phyloP scores from a whole-genome alignment of 1,140 invertebrate genomes.

The Drosophila miranda region DNA sequence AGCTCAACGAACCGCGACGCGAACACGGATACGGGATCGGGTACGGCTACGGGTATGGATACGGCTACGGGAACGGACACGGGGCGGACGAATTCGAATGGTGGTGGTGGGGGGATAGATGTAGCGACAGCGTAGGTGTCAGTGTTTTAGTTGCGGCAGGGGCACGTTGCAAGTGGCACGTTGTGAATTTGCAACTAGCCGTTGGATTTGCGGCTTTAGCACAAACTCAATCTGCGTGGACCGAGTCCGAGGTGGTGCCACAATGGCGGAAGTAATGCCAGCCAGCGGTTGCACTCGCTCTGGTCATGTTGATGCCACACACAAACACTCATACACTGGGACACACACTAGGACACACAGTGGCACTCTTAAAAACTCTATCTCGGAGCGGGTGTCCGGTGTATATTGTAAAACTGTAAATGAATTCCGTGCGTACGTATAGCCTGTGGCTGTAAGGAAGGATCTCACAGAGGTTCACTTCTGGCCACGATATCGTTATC shows the following conservation, averaged over 20 bases:
- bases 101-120: slow-evolving; percentile 2
- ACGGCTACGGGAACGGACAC: not conserved
- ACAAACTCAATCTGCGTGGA: slow-evolving; percentile 39
- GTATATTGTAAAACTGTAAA: too few species aligned
- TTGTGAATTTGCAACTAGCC: slow-evolving; percentile 67
- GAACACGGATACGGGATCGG: slow-evolving; percentile 27
- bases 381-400: too few species aligned
- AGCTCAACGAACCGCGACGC: slow-evolving; percentile 55
- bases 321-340: slow-evolving; percentile 13
- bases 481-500: slow-evolving; percentile 28
- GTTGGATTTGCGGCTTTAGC: slow-evolving; percentile 65
- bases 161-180: slow-evolving; percentile 62
- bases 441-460: slow-evolving; percentile 22
- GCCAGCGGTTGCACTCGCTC: slow-evolving; percentile 39
- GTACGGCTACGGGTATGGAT: slow-evolving; percentile 1
- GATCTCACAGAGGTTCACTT: slow-evolving; percentile 14
- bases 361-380: not conserved
- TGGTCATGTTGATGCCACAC: slow-evolving; percentile 52
- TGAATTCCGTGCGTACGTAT: slow-evolving; percentile 1
- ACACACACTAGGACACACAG: slow-evolving; percentile 3
- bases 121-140: slow-evolving; percentile 47
- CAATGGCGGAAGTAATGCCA: slow-evolving; percentile 38
- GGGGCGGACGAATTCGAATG: not conserved
- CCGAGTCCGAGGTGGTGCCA: slow-evolving; percentile 23
- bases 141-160: slow-evolving; percentile 54